phyloP scores from a whole-genome alignment of 2,113 vertebrate species.

The Sinocyclocheilus grahami region DNA sequence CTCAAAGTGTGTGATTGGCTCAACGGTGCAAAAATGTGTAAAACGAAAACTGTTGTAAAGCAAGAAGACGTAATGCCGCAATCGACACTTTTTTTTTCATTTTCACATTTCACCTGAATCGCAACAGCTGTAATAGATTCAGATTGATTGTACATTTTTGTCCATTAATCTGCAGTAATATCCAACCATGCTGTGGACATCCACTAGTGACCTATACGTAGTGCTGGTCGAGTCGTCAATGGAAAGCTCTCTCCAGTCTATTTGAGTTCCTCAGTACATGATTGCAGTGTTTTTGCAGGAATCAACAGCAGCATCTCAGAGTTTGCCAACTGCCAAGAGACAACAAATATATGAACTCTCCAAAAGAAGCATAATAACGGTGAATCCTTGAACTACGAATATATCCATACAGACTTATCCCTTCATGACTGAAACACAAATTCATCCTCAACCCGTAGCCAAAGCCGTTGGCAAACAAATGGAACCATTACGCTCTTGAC shows the following conservation, averaged over 20 bases:
- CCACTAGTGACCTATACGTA: too few relatives aligned
- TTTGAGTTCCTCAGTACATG: background rate
- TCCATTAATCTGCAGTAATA: too few relatives aligned
- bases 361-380: background rate
- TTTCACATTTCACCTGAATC: too few relatives aligned
- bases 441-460: conserved; percentile 11
- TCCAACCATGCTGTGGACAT: too few relatives aligned
- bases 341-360: conserved; percentile 8
- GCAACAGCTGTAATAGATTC: too few relatives aligned
- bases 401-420: conserved; percentile 6
- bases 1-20: too few relatives aligned
- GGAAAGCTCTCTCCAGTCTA: background rate
- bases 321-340: background rate
- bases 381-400: conserved; percentile 5
- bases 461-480: conserved; percentile 30
- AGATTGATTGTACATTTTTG: too few relatives aligned
- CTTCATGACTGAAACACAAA: conserved; percentile 33
- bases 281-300: background rate
- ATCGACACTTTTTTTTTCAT: too few relatives aligned
- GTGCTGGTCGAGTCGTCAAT: background rate
- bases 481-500: background rate
- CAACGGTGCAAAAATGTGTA: too few relatives aligned
- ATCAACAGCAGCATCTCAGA: background rate
- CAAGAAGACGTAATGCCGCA: too few relatives aligned
- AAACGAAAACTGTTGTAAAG: too few relatives aligned